Evolutionary conservation across 2,797 vertebrate genomes (phyloP).

Genomic region (Orientallactaga sibirica): DNA sequence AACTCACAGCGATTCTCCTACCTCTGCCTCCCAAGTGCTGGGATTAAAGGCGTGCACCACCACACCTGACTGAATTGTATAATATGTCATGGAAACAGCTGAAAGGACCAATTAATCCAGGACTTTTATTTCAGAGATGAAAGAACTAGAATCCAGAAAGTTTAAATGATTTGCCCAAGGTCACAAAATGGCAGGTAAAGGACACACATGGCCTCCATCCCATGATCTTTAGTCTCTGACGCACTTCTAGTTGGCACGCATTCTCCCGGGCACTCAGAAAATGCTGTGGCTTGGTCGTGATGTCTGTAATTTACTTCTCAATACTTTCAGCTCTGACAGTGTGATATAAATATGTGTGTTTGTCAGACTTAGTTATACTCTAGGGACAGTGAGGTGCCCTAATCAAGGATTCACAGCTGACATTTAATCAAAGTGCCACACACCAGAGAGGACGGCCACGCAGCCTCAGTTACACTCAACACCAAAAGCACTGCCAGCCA

Average conservation of each 20-base stretch:
- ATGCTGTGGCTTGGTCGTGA: neutral
- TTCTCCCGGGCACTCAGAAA: neutral
- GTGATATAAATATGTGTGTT: neutral
- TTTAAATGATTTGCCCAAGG: neutral
- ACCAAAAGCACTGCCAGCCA: constrained; percentile 33
- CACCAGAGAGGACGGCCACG: neutral
- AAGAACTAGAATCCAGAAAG: constrained; percentile 33
- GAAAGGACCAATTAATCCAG: neutral
- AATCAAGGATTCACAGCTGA: constrained; percentile 64
- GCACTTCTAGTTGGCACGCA: neutral
- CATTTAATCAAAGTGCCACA: constrained; percentile 63
- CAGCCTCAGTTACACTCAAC: constrained; percentile 32
- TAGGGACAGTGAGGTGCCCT: constrained; percentile 15
- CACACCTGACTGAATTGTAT: too few relatives aligned
- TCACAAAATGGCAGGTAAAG: constrained; percentile 16
- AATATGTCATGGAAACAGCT: neutral
- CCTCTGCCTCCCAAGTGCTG: too few relatives aligned
- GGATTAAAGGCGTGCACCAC: too few relatives aligned
- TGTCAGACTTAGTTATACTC: neutral
- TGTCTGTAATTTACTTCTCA: constrained; percentile 26
- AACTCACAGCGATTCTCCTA: too few relatives aligned
- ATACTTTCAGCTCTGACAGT: constrained; percentile 3
- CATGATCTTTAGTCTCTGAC: neutral
- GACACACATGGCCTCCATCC: neutral
- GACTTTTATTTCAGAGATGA: constrained; percentile 23